Evolutionary conservation across 1,140 invertebrate genomes (phyloP).

Genomic region (Drosophila santomea): DNA sequence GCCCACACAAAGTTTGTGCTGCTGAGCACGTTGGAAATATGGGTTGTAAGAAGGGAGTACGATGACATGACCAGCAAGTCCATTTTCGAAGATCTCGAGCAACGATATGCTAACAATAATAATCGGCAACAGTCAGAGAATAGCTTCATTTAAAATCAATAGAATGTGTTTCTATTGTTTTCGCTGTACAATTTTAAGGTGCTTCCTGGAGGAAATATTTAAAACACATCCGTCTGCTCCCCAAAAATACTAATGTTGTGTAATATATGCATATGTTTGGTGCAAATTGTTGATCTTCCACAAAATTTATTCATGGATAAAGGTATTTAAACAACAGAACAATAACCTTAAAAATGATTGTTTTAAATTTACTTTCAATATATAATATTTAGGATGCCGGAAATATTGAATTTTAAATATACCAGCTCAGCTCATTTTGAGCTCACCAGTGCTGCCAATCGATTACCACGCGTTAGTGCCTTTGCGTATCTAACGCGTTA

Average conservation of each 20-base stretch:
- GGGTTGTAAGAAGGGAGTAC: constrained; percentile 31
- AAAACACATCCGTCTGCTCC: too few relatives aligned
- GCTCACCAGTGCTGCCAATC: constrained; percentile 6
- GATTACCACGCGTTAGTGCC: background rate
- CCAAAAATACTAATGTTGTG: too few relatives aligned
- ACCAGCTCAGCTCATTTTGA: background rate
- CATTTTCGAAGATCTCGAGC: constrained; percentile 28
- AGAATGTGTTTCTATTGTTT: background rate
- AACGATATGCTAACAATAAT: background rate
- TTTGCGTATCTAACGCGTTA: background rate
- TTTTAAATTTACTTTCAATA: background rate
- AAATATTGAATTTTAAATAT: background rate
- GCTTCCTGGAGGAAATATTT: background rate
- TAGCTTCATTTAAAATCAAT: background rate
- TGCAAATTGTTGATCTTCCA: too few relatives aligned
- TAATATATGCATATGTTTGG: too few relatives aligned
- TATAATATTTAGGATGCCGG: background rate
- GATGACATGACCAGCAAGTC: background rate
- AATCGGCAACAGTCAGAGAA: background rate
- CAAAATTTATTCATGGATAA: too few relatives aligned
- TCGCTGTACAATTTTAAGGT: too few relatives aligned
- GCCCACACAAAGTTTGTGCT: constrained; percentile 32
- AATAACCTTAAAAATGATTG: background rate
- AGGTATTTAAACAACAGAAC: too few relatives aligned
- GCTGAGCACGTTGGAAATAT: constrained; percentile 33